Evolutionary conservation across 2,888 invertebrate species (phyloP).

Genomic region (Baccha elongata): DNA sequence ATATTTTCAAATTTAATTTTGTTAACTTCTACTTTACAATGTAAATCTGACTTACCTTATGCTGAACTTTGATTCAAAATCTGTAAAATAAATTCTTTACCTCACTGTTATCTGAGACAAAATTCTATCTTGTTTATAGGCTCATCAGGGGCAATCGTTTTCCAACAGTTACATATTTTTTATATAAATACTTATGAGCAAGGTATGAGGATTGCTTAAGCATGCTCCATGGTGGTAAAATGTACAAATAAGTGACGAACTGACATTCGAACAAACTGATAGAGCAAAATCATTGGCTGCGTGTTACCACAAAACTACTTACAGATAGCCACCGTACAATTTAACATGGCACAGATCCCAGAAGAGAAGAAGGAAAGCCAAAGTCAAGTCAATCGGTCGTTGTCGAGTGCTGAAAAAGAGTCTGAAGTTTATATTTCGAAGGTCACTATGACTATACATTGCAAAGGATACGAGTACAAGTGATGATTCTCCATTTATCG

Average conservation of each 20-base stretch:
- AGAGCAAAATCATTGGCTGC: constrained; percentile 27
- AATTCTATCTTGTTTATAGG: neutral
- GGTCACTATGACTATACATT: constrained; percentile 41
- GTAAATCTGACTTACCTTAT: too few relatives aligned
- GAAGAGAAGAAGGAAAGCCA: neutral
- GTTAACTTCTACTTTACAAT: too few relatives aligned
- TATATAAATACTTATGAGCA: constrained; percentile 22
- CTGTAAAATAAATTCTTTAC: too few relatives aligned
- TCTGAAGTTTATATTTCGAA: constrained; percentile 53
- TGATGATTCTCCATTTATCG: constrained; percentile 71
- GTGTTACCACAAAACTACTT: constrained; percentile 34
- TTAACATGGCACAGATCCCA: neutral
- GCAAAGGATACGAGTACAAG: constrained; percentile 52
- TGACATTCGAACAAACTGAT: constrained; percentile 64
- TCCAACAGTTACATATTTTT: neutral
- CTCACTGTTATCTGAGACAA: too few relatives aligned
- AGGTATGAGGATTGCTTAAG: constrained; percentile 36
- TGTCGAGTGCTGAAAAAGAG: constrained; percentile 12
- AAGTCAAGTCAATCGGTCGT: constrained; percentile 32
- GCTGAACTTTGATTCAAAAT: too few relatives aligned
- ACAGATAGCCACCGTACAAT: constrained; percentile 40
- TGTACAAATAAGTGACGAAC: constrained; percentile 69
- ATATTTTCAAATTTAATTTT: too few relatives aligned
- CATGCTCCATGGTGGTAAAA: constrained; percentile 54
- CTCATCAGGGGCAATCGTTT: constrained; percentile 29